phyloP scores from a whole-genome alignment of 2,113 vertebrate species.

The Gorsachius goisagi region DNA sequence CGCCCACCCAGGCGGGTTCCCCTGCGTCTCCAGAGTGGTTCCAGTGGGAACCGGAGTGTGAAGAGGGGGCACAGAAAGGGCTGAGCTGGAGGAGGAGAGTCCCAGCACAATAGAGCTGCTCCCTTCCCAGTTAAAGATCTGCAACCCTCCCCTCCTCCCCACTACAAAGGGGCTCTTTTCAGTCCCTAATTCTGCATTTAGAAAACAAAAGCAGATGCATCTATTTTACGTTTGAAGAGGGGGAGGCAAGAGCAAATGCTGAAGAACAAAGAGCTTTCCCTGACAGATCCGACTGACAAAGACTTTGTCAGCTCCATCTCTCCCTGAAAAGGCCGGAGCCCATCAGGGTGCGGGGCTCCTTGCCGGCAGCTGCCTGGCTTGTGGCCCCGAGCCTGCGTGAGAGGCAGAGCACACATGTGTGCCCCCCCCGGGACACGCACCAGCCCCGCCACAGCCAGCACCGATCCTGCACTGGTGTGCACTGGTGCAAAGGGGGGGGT shows the following conservation, averaged over 20 bases:
- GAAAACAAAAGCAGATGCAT: conserved; percentile 67
- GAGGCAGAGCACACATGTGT: background rate
- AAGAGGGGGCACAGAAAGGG: conserved; percentile 41
- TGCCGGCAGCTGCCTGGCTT: background rate
- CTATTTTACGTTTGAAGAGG: conserved; percentile 29
- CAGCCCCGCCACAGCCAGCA: rapidly evolving
- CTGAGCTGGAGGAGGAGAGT: conserved; percentile 40
- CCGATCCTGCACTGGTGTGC: rapidly evolving
- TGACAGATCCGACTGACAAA: conserved; percentile 50
- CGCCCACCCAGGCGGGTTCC: background rate
- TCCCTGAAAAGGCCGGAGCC: conserved; percentile 22
- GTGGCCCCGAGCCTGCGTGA: background rate
- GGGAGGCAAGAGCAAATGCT: conserved; percentile 49
- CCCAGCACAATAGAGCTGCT: conserved; percentile 29
- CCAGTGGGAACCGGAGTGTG: background rate
- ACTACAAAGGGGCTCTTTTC: conserved; percentile 49
- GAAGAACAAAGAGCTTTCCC: conserved; percentile 59
- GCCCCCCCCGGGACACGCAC: background rate
- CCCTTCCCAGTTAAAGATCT: conserved; percentile 40
- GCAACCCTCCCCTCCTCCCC: conserved; percentile 48
- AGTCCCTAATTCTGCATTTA: conserved; percentile 55
- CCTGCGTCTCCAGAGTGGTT: background rate
- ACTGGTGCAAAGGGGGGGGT: rapidly evolving
- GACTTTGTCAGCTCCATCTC: conserved; percentile 40
- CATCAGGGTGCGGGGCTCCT: conserved; percentile 7